Conservation (phyloP, 2,888 invertebrate species). For the Plusia festucae region DNA sequence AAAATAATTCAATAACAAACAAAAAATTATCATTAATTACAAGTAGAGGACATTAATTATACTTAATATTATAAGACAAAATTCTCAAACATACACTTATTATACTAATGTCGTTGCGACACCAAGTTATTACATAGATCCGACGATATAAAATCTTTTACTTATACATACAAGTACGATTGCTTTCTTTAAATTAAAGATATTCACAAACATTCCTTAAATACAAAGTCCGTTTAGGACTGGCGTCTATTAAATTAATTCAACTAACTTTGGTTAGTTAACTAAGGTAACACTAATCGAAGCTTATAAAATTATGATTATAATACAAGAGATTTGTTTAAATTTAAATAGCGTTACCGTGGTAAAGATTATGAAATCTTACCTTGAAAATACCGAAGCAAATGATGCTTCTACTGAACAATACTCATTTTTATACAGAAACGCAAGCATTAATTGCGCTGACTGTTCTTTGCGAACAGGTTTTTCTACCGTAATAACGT, state of each 20-base stretch:
- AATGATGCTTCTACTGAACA: too few species aligned
- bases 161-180: constrained; percentile 58
- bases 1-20: constrained; percentile 78
- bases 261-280: constrained; percentile 50
- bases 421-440: too few species aligned
- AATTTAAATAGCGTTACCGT: constrained; percentile 36
- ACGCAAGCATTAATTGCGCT: too few species aligned
- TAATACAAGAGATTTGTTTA: constrained; percentile 32
- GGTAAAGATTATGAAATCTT: constrained; percentile 33
- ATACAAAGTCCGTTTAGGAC: constrained; percentile 32
- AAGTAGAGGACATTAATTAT: constrained; percentile 79
- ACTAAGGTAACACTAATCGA: constrained; percentile 43
- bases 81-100: constrained; percentile 69
- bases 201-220: constrained; percentile 44
- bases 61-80: constrained; percentile 65
- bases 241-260: constrained; percentile 40
- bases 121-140: constrained; percentile 58
- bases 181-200: constrained; percentile 60
- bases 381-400: too few species aligned
- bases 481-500: too few species aligned
- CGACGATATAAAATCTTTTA: constrained; percentile 52
- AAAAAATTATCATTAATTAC: constrained; percentile 71
- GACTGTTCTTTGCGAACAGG: too few species aligned
- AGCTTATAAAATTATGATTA: constrained; percentile 43
- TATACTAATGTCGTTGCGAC: constrained; percentile 69